These are phyloP conservation scores for Saguinus imperator DNA, from an alignment of 2,113 vertebrate species.

Conservation along the genomic window DNA sequence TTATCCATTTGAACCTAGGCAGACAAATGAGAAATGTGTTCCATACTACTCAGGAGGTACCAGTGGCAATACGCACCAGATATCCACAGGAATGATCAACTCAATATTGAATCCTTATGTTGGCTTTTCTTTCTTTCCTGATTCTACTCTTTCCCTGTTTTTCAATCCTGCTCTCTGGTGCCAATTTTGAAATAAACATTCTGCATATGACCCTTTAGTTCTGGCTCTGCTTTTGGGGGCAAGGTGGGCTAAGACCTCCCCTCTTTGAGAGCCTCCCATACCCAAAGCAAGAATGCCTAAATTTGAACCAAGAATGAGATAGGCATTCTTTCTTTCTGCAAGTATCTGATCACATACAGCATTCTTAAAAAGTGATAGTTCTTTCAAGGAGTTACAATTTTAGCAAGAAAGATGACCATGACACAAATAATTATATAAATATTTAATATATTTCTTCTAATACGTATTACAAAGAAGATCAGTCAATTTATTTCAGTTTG, in stretches of 20 bases:
- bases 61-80: neutral
- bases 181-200: neutral
- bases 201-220: neutral
- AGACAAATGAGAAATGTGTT: neutral
- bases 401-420: conserved; percentile 20
- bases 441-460: neutral
- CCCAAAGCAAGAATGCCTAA: neutral
- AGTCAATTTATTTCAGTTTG: conserved; percentile 6
- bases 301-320: neutral
- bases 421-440: conserved; percentile 22
- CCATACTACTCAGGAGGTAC: neutral
- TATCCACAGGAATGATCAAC: neutral
- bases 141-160: neutral
- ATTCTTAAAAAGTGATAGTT: neutral
- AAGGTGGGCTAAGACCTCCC: neutral
- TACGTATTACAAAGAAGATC: conserved; percentile 24
- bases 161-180: neutral
- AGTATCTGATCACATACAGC: neutral
- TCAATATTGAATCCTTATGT: neutral
- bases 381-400: conserved; percentile 18
- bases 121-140: neutral
- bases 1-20: neutral
- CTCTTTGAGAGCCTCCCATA: neutral
- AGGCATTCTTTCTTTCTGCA: neutral
- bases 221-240: neutral